Percentiles rank a stretch among this genome's conserved stretches.
Conservation (phyloP, 2,113 vertebrate genomes). For the Salvator merianae region DNA sequence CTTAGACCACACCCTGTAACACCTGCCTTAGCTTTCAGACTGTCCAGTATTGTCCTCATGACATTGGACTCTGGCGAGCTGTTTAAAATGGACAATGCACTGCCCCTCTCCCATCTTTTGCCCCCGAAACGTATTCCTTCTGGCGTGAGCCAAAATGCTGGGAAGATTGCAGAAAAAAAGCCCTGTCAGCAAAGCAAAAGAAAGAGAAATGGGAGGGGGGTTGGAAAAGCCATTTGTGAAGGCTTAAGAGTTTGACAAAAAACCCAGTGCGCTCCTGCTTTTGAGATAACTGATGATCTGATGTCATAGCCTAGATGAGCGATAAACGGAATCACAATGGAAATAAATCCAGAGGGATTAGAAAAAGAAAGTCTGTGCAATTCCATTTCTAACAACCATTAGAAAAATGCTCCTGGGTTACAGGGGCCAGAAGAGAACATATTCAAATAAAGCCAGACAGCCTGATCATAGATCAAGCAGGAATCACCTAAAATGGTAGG, state of each 20-base stretch:
- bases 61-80: slow-evolving; percentile 28
- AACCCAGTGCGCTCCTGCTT: slow-evolving; percentile 20
- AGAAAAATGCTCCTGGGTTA: not conserved
- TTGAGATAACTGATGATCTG: slow-evolving; percentile 34
- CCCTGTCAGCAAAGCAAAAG: slow-evolving; percentile 26
- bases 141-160: not conserved
- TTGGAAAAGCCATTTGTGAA: not conserved
- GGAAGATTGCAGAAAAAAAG: slow-evolving; percentile 21
- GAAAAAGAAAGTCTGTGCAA: slow-evolving; percentile 32
- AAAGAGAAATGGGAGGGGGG: slow-evolving; percentile 1
- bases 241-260: slow-evolving; percentile 34
- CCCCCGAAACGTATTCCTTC: not conserved
- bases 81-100: slow-evolving; percentile 27
- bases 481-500: not conserved
- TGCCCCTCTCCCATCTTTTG: not conserved
- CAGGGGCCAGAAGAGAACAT: not conserved
- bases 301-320: not conserved
- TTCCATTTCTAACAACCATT: slow-evolving; percentile 8
- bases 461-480: not conserved
- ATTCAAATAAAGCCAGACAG: not conserved
- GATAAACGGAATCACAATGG: slow-evolving; percentile 29
- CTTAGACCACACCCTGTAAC: no score
- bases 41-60: no score
- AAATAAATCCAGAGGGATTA: slow-evolving; percentile 44
- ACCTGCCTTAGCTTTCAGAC: no score